Percentiles rank a stretch among this genome's conserved stretches.
Evolutionary conservation across 2,113 vertebrate species (phyloP).

Genomic region (Notarius quadriscutis): DNA sequence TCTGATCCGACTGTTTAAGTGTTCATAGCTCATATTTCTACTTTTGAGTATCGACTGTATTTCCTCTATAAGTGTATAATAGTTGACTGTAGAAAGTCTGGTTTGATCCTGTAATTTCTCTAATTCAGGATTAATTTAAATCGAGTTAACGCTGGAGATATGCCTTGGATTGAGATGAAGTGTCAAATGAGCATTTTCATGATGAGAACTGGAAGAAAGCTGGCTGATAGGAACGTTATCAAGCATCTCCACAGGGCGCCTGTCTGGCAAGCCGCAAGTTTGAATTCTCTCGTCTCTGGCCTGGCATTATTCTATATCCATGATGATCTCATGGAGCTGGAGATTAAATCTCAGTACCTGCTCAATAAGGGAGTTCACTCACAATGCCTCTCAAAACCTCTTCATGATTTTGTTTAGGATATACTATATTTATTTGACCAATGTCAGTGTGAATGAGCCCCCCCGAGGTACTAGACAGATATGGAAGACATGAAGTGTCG

Average conservation of each 20-base stretch:
- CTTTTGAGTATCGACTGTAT: neutral
- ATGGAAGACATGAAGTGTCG: neutral
- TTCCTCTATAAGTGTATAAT: neutral
- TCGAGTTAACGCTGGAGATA: conserved; percentile 29
- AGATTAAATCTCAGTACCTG: conserved; percentile 29
- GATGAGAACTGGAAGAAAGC: conserved; percentile 59
- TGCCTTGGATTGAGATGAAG: conserved; percentile 37
- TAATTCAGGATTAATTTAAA: conserved; percentile 47
- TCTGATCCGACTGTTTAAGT: neutral
- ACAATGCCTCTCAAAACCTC: neutral
- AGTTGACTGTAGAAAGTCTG: neutral
- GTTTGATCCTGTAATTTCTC: conserved; percentile 16
- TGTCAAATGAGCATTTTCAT: conserved; percentile 55
- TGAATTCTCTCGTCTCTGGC: conserved; percentile 28
- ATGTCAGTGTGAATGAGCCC: neutral
- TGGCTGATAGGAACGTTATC: conserved; percentile 54
- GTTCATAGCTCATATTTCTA: neutral
- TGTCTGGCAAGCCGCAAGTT: conserved; percentile 31
- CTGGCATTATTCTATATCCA: conserved; percentile 39
- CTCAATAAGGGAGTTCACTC: conserved; percentile 13
- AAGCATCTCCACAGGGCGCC: conserved; percentile 50
- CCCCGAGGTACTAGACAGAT: neutral
- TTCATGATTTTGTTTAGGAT: neutral
- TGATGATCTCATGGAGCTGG: conserved; percentile 26
- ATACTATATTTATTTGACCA: neutral